These are phyloP conservation scores for Monoplex corrugatus DNA, from an alignment of 2,888 invertebrate genomes.

Conservation along the genomic window DNA sequence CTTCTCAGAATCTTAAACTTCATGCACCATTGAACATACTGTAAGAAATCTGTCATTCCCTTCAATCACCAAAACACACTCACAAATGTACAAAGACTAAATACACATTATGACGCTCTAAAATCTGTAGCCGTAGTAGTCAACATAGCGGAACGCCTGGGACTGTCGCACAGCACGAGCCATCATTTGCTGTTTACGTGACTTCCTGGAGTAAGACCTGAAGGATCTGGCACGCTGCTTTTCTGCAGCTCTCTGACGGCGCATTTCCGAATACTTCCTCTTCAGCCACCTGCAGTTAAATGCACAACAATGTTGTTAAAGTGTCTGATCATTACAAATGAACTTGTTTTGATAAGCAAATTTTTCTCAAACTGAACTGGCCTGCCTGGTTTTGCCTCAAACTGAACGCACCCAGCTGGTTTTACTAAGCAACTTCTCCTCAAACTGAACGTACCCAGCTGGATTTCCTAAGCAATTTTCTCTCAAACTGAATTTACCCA, in stretches of 20 bases:
- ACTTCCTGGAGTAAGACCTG: slow-evolving; percentile 65
- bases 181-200: slow-evolving; percentile 72
- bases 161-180: slow-evolving; percentile 71
- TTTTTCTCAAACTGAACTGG: too few relatives aligned
- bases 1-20: not conserved
- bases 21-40: not conserved
- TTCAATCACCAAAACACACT: not conserved
- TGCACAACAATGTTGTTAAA: too few relatives aligned
- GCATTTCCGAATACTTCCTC: slow-evolving; percentile 69
- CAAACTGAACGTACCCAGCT: too few relatives aligned
- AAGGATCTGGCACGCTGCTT: slow-evolving; percentile 67
- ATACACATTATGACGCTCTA: not conserved
- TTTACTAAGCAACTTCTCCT: too few relatives aligned
- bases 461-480: too few relatives aligned
- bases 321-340: too few relatives aligned
- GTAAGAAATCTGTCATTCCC: not conserved
- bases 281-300: slow-evolving; percentile 76
- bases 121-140: slow-evolving; percentile 76
- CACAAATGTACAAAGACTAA: not conserved
- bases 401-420: too few relatives aligned
- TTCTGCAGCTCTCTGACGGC: slow-evolving; percentile 62
- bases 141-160: slow-evolving; percentile 75
- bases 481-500: too few relatives aligned
- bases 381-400: too few relatives aligned
- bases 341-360: too few relatives aligned